Base-by-base conservation (phyloP, 2,888 invertebrate species). In the Zootermopsis nevadensis region DNA sequence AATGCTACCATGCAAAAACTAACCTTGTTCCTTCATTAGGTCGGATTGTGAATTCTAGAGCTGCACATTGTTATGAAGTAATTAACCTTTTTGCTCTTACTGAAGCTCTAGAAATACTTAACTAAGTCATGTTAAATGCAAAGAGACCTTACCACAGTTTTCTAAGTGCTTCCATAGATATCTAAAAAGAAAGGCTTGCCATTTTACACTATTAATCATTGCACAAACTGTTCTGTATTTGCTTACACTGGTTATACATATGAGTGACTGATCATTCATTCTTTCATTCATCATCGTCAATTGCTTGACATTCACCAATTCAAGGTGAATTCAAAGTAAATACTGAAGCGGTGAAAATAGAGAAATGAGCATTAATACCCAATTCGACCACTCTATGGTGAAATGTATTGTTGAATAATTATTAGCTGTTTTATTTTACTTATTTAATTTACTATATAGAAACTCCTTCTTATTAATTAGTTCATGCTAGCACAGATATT, bases 381-480 rank as follows among this genome's bases (percentile, higher is more conserved):
- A 77, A 30, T 77, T 77, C 77, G 55, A 77, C 77, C 77, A 77
- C 31, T 48, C 53, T 31, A 33, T 77, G 53, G 55, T 77, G 77
- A 53, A 55, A n/a, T 55, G 24, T 77, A 55, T 22, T n/a, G 24
- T 30, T 69, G 69, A 15, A 33, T 33, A 69, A 69, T 69, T 69
- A 60, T 27, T 76, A 42, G 22, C 77, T 77, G 55, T 55, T 55
- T 33, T 55, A 48, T 31, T 77, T 77, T 31, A 77, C 77, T 77
- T 55, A 77, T 30, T 77, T 48, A 30, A 77, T n/a, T 55, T 77
- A 55, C 55, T 77, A 77, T 38, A 31, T 55, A 53, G 55, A 55
- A 69, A 22, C 33, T 60, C 48, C 27, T 76, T 42, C 42, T 55
- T 55, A 77, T 53, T 77, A 77, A 53, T 53, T 31, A 76, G 55